Evolutionary conservation across 2,888 invertebrate genomes (phyloP), one percentile per base, ranked within the genome.

Genomic region (Coleophora deauratella): DNA sequence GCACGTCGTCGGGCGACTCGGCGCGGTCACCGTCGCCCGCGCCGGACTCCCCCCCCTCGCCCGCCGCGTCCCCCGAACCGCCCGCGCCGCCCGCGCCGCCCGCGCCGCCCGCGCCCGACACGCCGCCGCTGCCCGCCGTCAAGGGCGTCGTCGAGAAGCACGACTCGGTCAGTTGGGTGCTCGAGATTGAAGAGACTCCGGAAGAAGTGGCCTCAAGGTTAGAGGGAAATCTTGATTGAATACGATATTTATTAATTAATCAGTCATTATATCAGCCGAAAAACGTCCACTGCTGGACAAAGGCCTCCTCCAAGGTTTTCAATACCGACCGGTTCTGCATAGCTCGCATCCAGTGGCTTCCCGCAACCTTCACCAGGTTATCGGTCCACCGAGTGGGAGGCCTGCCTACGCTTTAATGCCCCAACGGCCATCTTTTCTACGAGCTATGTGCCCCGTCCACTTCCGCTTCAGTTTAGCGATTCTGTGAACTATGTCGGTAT

Each of bases 111-210:
- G 52, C 55, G 21, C 59, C 75, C n/a, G 89, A 89, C 42, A 87
- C 89, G 12, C 90, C 92, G 1, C 86, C 89, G 9, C 90, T 93
- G 12, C 93, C 93, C 9, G 91, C 92, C 52, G 91, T 95, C 21
- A 94, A 94, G 62, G 93, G 91, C 10, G 91, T 95, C 47, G 93
- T 95, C 1, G 93, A 94, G 68, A 94, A 95, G 67, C 91, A 91
- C 42, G 95, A 94, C 68, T 95, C 94, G 0, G 93, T 95, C 32
- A 93, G 94, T 59, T 95, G 93, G 90, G 93, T 95, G 12, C 81
- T 95, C 27, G 94, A 95, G 67, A 91, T 95, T 64, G 91, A 91
- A 55, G 90, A 91, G 58, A 89, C 91, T 10, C 91, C 93, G 0
- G 91, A 93, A 59, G 90, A 89, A 49, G 88, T 91, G 33, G 91